A percentile compares a stretch with the other conserved stretches of the same genome.
These are phyloP conservation scores for Anguilla megastoma DNA, from an alignment of 2,797 vertebrate species.

Conservation along the genomic window DNA sequence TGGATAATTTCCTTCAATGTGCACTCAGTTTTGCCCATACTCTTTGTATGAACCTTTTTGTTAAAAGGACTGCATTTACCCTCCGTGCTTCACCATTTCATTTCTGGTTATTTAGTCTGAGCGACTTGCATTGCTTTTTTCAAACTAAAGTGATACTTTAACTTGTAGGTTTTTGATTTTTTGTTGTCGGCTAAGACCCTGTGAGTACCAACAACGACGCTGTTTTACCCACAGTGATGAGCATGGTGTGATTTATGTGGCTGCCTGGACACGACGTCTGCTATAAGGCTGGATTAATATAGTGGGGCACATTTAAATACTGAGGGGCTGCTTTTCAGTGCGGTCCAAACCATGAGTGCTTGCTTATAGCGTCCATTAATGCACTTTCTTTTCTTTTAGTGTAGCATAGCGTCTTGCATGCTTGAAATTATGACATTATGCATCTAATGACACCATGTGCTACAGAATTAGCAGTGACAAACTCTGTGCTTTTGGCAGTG, in stretches of 20 bases:
- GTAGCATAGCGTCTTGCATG: background rate
- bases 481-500: background rate
- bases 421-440: background rate
- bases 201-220: background rate
- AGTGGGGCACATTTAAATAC: background rate
- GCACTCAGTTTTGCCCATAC: slow-evolving; percentile 10
- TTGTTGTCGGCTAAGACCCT: background rate
- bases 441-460: background rate
- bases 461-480: background rate
- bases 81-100: background rate
- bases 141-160: background rate
- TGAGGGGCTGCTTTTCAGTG: background rate
- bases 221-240: background rate
- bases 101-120: background rate
- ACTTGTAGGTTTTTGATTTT: background rate
- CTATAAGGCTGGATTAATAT: background rate
- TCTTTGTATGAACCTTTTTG: slow-evolving; percentile 14
- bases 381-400: background rate
- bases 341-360: background rate
- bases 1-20: slow-evolving; percentile 30
- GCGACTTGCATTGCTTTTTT: background rate
- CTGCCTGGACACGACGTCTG: background rate
- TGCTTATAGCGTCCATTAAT: background rate
- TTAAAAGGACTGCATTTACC: slow-evolving; percentile 3
- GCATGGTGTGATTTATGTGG: slow-evolving; percentile 24